Base-by-base conservation (phyloP, 2,113 vertebrate species). In the Centropus unirufus region DNA sequence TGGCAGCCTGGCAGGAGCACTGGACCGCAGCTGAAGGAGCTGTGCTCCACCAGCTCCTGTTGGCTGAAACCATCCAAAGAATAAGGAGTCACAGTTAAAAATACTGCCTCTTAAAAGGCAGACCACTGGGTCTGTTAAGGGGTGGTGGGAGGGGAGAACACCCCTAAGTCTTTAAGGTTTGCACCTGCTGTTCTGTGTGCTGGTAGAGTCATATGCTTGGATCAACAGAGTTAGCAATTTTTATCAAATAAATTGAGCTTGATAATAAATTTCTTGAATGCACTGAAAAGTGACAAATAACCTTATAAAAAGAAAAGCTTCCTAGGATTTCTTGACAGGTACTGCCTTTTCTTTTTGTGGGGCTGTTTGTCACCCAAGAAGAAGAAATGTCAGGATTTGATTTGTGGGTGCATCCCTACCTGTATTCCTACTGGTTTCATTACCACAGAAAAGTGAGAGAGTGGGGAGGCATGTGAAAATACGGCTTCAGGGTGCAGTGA, bases 1-100 rank as follows among this genome's bases (percentile, higher is more conserved):
- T 12, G 15, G 11, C 40, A 24, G 46, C 26, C 30, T 66, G 0
- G 0, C 1, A 3, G 54, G 21, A 67, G 34, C n/a, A 1, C 17
- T 12, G 14, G 9, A 36, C 51, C 47, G 47, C 14, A 22, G 55
- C 57, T 59, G 32, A 17, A 49, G n/a, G 12, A 34, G 14, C 34
- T 20, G 29, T 46, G 52, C 17, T 62, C 66, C 30, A 27, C 73
- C 2, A 4, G 19, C 23, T 83, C 24, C 17, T 27, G 0, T 14
- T 22, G 47, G 73, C 19, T 39, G 49, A 46, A 78, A 52, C 14
- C 36, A 21, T 11, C 32, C 20, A 62, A 62, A 26, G 54, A 46
- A 23, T 10, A 30, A 40, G n/a, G 21, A 57, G 9, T 8, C 1
- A 5, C 21, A 32, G 3, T 39, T 91, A 36, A 34, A 82, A 74